Conservation (phyloP, 2,888 invertebrate genomes). For the Unio delphinus region DNA sequence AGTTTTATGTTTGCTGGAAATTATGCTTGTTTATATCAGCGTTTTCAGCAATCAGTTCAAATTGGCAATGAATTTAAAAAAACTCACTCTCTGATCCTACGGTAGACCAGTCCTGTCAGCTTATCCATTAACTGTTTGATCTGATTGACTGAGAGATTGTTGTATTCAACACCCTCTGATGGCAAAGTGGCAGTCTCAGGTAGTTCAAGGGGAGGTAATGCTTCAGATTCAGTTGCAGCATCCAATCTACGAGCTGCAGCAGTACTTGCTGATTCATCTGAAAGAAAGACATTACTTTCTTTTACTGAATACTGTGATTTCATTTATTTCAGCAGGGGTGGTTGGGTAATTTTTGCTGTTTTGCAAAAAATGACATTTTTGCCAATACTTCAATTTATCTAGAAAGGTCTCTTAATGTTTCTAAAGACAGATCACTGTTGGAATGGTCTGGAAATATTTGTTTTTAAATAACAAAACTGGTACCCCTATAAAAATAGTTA, state of each 20-base stretch:
- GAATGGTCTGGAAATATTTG: too few species aligned
- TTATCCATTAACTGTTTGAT: conserved; percentile 64
- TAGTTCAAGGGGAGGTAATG: conserved; percentile 58
- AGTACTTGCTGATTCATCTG: conserved; percentile 46
- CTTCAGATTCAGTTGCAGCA: conserved; percentile 53
- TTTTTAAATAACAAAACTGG: too few species aligned
- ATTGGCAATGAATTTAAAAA: not conserved
- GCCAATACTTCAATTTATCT: too few species aligned
- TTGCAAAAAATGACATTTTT: too few species aligned
- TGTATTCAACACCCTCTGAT: conserved; percentile 64
- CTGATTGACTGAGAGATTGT: conserved; percentile 55
- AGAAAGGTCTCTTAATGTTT: too few species aligned
- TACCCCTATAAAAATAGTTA: too few species aligned
- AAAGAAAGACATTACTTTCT: not conserved
- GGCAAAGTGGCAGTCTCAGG: conserved; percentile 62
- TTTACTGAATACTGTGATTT: not conserved
- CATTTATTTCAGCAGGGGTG: not conserved
- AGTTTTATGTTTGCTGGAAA: not conserved
- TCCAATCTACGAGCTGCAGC: conserved; percentile 52
- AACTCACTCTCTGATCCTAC: conserved; percentile 61
- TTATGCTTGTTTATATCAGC: too few species aligned
- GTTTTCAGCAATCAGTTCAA: not conserved
- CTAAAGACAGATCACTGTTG: too few species aligned
- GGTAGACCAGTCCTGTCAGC: conserved; percentile 62
- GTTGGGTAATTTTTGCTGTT: not conserved